Percentiles rank a stretch among this genome's conserved stretches.
Evolutionary conservation across 2,113 vertebrate genomes (phyloP).

Genomic region (Naja naja): DNA sequence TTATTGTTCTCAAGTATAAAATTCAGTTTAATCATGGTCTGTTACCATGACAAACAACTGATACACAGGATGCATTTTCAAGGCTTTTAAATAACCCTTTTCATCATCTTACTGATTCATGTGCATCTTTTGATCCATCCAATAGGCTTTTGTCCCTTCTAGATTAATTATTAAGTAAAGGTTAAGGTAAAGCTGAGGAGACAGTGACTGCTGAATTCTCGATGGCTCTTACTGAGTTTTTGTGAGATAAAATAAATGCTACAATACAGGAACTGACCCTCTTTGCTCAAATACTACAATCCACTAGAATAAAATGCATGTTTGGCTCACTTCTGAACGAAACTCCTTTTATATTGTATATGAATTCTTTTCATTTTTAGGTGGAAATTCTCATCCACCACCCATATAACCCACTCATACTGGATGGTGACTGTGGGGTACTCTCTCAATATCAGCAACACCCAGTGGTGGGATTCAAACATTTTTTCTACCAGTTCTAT

Average conservation of each 20-base stretch:
- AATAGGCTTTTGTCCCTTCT: not conserved
- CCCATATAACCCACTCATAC: not conserved
- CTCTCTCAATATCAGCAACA: not conserved
- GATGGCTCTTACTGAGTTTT: not conserved
- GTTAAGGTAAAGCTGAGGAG: not conserved
- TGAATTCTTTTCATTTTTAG: not conserved
- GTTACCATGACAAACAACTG: not conserved
- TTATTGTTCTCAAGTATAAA: not conserved
- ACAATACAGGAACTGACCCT: not conserved
- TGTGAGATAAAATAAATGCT: not conserved
- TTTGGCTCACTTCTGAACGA: not conserved
- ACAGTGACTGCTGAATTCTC: not conserved
- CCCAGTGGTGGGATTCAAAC: no score
- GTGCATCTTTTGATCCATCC: not conserved
- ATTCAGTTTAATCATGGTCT: not conserved
- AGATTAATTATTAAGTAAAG: not conserved
- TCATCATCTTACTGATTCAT: not conserved
- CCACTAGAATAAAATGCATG: not conserved
- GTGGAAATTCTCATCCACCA: not conserved
- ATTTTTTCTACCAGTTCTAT: no score
- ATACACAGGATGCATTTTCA: not conserved
- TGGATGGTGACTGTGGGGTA: not conserved
- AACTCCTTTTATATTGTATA: not conserved
- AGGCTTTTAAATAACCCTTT: not conserved
- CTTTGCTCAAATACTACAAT: not conserved